Evolutionary conservation across 2,888 invertebrate genomes (phyloP).

Genomic region (Xylota sylvarum): DNA sequence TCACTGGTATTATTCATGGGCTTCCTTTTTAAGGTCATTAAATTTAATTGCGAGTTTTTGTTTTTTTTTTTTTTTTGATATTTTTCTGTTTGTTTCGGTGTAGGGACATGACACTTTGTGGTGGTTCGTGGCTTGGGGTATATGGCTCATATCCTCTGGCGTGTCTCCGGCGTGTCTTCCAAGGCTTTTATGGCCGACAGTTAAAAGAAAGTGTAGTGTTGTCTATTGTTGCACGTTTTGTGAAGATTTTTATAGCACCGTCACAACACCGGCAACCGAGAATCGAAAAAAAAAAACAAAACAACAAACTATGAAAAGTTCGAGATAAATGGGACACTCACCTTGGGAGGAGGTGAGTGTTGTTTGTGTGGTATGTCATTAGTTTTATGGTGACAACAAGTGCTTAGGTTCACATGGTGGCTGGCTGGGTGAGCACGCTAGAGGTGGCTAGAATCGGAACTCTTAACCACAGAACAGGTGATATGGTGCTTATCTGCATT

Average conservation of each 20-base stretch:
- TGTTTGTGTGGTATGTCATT: constrained; percentile 71
- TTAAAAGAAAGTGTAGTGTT: constrained; percentile 71
- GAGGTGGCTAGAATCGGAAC: constrained; percentile 42
- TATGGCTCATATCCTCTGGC: constrained; percentile 65
- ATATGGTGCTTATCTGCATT: constrained; percentile 65
- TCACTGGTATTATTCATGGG: constrained; percentile 59
- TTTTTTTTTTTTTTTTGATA: constrained; percentile 21
- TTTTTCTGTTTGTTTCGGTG: background rate
- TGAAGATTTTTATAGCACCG: constrained; percentile 69
- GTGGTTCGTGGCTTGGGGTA: constrained; percentile 27
- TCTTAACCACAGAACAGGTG: constrained; percentile 62
- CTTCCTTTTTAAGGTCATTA: constrained; percentile 74
- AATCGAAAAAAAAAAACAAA: constrained; percentile 21
- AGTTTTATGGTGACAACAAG: constrained; percentile 74
- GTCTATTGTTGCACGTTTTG: constrained; percentile 69
- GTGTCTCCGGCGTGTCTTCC: constrained; percentile 67
- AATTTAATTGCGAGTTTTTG: constrained; percentile 71
- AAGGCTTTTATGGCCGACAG: constrained; percentile 65
- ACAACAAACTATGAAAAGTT: constrained; percentile 55
- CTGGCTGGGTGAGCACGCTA: constrained; percentile 48
- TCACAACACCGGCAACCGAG: constrained; percentile 30
- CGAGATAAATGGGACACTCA: constrained; percentile 66
- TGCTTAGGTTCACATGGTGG: constrained; percentile 68
- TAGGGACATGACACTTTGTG: constrained; percentile 37
- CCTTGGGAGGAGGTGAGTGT: constrained; percentile 42